phyloP scores from a whole-genome alignment of 2,888 invertebrate species.

The Phyllotreta striolata region DNA sequence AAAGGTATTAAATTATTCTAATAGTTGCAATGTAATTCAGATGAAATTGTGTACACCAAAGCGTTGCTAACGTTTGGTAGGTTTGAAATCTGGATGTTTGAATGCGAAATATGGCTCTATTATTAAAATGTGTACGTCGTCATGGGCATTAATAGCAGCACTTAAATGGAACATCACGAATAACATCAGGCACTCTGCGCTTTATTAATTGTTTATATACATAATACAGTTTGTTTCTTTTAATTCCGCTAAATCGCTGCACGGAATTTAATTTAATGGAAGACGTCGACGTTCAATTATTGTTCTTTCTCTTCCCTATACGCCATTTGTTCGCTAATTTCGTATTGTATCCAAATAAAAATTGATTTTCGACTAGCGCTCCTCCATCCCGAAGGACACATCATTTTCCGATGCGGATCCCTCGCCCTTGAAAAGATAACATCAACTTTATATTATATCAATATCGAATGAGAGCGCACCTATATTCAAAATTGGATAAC shows the following conservation, averaged over 20 bases:
- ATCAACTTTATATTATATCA: constrained; percentile 50
- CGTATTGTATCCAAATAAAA: constrained; percentile 1
- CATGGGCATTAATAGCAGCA: no score
- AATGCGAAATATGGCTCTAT: constrained; percentile 5
- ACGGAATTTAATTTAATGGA: no score
- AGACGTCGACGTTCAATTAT: no score
- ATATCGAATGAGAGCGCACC: constrained; percentile 49
- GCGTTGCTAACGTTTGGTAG: constrained; percentile 3
- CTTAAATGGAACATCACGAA: no score
- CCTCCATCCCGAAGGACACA: constrained; percentile 22
- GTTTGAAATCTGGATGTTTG: constrained; percentile 1
- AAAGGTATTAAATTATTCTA: not conserved
- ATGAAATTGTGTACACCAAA: constrained; percentile 4
- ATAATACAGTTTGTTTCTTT: no score
- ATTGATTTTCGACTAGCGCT: constrained; percentile 17
- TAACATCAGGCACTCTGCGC: no score
- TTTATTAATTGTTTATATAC: no score
- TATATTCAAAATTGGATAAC: constrained; percentile 57
- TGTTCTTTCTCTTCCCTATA: not conserved
- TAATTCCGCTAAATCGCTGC: no score
- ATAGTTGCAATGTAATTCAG: constrained; percentile 5
- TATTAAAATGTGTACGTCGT: no score
- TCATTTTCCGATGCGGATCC: constrained; percentile 27
- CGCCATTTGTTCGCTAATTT: not conserved
- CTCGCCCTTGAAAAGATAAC: constrained; percentile 39